These are phyloP conservation scores for Apostichopus leukothele DNA, from an alignment of 53 echinoderm and acorn worm species.

Conservation along the genomic window DNA sequence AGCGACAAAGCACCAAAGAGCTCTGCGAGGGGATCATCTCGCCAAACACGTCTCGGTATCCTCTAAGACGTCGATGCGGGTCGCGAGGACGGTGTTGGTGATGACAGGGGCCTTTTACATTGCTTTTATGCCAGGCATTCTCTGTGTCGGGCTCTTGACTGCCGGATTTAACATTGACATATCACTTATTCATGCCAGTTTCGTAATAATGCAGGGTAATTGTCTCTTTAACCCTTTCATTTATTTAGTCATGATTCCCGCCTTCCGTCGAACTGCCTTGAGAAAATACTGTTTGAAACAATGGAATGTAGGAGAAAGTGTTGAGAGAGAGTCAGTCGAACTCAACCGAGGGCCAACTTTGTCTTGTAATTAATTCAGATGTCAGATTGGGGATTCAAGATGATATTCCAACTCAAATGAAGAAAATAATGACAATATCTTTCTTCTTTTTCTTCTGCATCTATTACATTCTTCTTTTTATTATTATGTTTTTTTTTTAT, in stretches of 20 bases:
- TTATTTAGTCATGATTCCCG: constrained; percentile 6
- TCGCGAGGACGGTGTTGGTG: constrained; percentile 10
- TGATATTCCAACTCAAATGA: too few relatives aligned
- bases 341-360: too few relatives aligned
- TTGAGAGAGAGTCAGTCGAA: too few relatives aligned
- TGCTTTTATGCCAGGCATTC: not conserved
- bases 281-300: not conserved
- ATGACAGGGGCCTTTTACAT: constrained; percentile 24
- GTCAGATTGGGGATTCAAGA: too few relatives aligned
- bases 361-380: too few relatives aligned
- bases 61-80: not conserved
- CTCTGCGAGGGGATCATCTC: not conserved
- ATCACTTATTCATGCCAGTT: not conserved
- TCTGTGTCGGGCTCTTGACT: not conserved
- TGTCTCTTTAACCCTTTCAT: constrained; percentile 19
- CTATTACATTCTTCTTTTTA: too few relatives aligned
- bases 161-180: not conserved
- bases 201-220: constrained; percentile 27
- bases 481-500: too few relatives aligned
- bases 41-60: not conserved
- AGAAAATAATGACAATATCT: too few relatives aligned
- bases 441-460: too few relatives aligned
- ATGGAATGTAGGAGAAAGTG: not conserved
- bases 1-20: not conserved
- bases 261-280: not conserved